Base-by-base conservation (phyloP, 1,140 invertebrate genomes). In the Papilio helenus region DNA sequence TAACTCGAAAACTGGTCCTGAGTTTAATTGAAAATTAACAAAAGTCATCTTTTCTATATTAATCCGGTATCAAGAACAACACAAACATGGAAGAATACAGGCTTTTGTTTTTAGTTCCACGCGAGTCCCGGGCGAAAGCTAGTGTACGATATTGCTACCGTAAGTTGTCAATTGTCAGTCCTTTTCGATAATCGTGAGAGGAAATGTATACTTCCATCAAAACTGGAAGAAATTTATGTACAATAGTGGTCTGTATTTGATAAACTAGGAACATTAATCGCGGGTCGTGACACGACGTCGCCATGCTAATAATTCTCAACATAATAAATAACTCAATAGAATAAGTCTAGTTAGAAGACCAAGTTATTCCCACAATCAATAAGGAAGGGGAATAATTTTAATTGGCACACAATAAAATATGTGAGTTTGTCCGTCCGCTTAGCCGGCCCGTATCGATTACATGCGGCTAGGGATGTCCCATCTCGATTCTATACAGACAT, bases 381-480 rank as follows among this genome's bases (percentile, higher is more conserved):
- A 83, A 87, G 89, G 89, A 92, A 91, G 87, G 76, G 81, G 86
- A 89, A 87, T 90, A 89, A 90, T 89, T 92, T 92, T 92, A 92
- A 92, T 92, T 92, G 90, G 90, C 89, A 86, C 82, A 91, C 88
- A 90, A 92, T 92, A 92, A 92, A 92, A 92, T 91, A 91, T 92
- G 88, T 88, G 88, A 87, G 87, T 85, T 81, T 82, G 88, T 90
- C 81, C 83, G 87, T 87, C 82, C 82, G 81, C 73, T 76, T 79
- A 65, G 83, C 78, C 79, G 79, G 79, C 73, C 81, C 78, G 85
- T 88, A 89, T 87, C 86, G 86, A 83, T 89, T 89, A 83, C 88
- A 84, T 42, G 51, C 29, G 44, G 58, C 71, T 85, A 87, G 88
- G 81, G 88, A 81, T 79, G 85, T 76, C 81, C 74, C 51, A 34